A percentile compares a stretch with the other conserved stretches of the same genome.
Evolutionary conservation across 2,888 invertebrate genomes (phyloP).

Genomic region (Drosophila neonasuta): DNA sequence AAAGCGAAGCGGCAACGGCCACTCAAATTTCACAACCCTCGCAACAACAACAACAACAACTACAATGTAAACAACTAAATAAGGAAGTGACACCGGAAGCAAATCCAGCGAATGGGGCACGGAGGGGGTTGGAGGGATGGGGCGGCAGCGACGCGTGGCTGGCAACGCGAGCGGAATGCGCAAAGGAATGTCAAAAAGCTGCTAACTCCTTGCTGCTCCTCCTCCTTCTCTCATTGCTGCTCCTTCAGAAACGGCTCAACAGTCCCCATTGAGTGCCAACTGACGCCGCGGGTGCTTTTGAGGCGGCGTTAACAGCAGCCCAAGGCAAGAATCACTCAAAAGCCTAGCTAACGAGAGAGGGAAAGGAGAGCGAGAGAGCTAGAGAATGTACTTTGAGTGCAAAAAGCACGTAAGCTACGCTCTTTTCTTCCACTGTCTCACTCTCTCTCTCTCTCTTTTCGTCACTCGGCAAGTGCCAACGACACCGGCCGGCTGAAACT

Average conservation of each 20-base stretch:
- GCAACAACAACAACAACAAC: conserved; percentile 52
- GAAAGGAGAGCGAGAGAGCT: neutral
- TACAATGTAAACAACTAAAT: conserved; percentile 74
- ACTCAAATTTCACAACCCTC: conserved; percentile 54
- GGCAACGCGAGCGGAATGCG: conserved; percentile 57
- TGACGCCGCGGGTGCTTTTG: conserved; percentile 39
- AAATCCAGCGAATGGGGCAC: conserved; percentile 3
- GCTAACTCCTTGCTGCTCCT: conserved; percentile 17
- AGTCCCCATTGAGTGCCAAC: conserved; percentile 41
- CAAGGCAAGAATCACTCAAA: conserved; percentile 57
- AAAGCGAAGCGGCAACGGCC: conserved; percentile 4
- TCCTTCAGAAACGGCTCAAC: neutral
- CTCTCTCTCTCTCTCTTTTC: conserved; percentile 14
- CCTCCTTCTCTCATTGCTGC: neutral
- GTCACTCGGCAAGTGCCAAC: conserved; percentile 51
- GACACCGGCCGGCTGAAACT: conserved; percentile 76
- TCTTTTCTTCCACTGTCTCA: conserved; percentile 13
- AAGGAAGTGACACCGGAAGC: conserved; percentile 77
- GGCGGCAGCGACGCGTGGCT: conserved; percentile 48
- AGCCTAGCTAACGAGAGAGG: neutral
- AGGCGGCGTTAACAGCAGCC: conserved; percentile 49
- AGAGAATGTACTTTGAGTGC: conserved; percentile 41
- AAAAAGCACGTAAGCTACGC: conserved; percentile 18
- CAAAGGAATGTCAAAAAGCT: conserved; percentile 63
- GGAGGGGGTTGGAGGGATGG: conserved; percentile 14